Base-by-base conservation (phyloP, 2,113 vertebrate species). In the Periophthalmus modestus region DNA sequence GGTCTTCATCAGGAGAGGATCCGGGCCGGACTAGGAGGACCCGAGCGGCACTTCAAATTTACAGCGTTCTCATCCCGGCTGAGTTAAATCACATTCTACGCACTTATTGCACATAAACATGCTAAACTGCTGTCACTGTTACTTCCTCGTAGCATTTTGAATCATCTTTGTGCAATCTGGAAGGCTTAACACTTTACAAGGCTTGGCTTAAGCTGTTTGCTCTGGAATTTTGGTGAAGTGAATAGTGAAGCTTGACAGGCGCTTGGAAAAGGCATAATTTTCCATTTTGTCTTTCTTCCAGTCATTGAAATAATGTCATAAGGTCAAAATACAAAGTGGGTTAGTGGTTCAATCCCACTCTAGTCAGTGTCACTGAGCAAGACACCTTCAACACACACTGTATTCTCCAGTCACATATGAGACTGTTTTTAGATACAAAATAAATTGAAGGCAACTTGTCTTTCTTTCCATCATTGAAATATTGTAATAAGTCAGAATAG, bases 61-160 rank as follows among this genome's bases (percentile, higher is more conserved):
- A 92, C 80, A 70, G 70, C 83, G 58, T 65, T 77, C 80, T 84
- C 74, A 77, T 82, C 86, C 80, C 73, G 85, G 74, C 80, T 80
- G 69, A 76, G 71, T 69, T 90, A 87, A 87, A 90, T 92, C 90
- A 90, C 83, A 67, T 74, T 66, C 55, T 81, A 83, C 90, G 86
- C 87, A 89, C 80, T 87, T 89, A 90, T 81, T 78, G 84, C 73
- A 4, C 85, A 87, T 85, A 88, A 82, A 87, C 82, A 82, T 57
- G 57, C 43, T 43, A 21, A 33, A 39, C 61, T 58, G 14, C 54
- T 62, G 62, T 70, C 69, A 63, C 62, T 16, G 33, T 63, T 34
- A 16, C 71, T 54, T 62, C 54, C 62, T 47, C 54, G 21, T 19
- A 12, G 34, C n/a, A 19, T 81, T 66, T 50, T 11, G 0, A 61